Conservation (phyloP, 2,113 vertebrate species). For the Cercopithecus mona region DNA sequence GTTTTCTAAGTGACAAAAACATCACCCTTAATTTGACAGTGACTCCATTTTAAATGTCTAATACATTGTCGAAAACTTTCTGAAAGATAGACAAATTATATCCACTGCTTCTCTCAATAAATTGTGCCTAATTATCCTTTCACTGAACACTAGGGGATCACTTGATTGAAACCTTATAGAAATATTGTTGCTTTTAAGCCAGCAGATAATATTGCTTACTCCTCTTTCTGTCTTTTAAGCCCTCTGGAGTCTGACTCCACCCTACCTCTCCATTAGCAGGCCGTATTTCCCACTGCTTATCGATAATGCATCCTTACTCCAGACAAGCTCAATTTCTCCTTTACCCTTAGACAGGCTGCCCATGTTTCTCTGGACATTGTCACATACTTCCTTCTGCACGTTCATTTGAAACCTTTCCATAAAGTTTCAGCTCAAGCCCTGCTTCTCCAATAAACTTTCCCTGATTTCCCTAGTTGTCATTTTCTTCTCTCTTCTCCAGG, state of each 20-base stretch:
- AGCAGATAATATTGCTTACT: slow-evolving; percentile 23
- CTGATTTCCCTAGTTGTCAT: background rate
- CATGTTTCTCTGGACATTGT: background rate
- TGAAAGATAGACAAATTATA: background rate
- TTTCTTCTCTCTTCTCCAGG: slow-evolving; percentile 7
- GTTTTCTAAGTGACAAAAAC: slow-evolving; percentile 28
- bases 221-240: slow-evolving; percentile 29
- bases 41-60: slow-evolving; percentile 50
- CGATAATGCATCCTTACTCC: background rate
- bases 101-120: background rate
- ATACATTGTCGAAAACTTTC: slow-evolving; percentile 36
- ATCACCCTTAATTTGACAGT: background rate
- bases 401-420: background rate
- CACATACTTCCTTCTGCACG: background rate
- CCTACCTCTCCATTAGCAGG: slow-evolving; percentile 9
- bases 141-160: background rate
- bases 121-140: background rate
- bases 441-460: slow-evolving; percentile 13
- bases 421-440: background rate
- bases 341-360: slow-evolving; percentile 3
- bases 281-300: background rate
- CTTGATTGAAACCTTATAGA: slow-evolving; percentile 19
- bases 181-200: slow-evolving; percentile 38
- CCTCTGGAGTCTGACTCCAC: background rate
- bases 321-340: background rate